Conservation (phyloP, 2,888 invertebrate species). For the Pristionchus mayeri region DNA sequence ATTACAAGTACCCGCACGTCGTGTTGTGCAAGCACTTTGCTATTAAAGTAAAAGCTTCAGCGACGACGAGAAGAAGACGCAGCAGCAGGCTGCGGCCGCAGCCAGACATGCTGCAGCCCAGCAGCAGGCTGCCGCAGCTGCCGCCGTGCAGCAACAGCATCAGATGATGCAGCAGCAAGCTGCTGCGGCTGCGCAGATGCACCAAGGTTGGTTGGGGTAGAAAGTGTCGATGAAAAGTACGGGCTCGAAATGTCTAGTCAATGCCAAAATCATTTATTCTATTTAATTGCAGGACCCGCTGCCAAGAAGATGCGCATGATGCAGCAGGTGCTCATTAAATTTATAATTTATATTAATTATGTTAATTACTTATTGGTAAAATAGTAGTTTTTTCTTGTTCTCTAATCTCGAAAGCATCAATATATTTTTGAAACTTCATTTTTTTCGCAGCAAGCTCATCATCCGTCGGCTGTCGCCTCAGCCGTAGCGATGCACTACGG, state of each 20-base stretch:
- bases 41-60: conserved; percentile 45
- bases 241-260: no score
- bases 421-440: background rate
- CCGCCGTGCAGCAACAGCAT: conserved; percentile 47
- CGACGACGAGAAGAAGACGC: conserved; percentile 19
- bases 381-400: background rate
- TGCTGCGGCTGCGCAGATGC: conserved; percentile 26
- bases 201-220: no score
- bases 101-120: background rate
- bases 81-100: background rate
- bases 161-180: conserved; percentile 55
- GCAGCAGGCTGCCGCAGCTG: background rate
- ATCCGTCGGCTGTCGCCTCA: background rate
- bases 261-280: background rate
- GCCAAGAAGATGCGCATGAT: conserved; percentile 56
- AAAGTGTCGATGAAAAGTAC: no score
- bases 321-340: background rate
- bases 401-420: no score
- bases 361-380: background rate
- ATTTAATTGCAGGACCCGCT: conserved; percentile 49
- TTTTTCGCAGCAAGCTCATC: background rate
- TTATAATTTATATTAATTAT: background rate
- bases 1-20: no score
- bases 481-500: background rate
- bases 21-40: no score